These are phyloP conservation scores for Neogobius melanostomus DNA, from an alignment of 2,113 vertebrate genomes.

Conservation along the genomic window DNA sequence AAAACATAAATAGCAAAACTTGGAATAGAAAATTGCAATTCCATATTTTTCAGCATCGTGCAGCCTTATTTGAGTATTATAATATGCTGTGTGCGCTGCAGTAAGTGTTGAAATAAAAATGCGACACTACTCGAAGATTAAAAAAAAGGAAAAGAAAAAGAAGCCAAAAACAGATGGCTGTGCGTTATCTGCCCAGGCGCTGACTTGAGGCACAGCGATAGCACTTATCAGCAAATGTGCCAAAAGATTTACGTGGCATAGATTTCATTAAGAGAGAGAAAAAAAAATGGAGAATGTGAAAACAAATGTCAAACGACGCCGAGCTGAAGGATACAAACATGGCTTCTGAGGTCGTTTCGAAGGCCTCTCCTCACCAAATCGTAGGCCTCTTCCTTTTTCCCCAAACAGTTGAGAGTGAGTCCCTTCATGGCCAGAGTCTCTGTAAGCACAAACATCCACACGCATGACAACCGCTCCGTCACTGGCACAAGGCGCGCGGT, in stretches of 20 bases:
- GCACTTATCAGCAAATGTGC: conserved; percentile 25
- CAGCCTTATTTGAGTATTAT: no score
- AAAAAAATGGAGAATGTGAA: conserved; percentile 12
- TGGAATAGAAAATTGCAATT: no score
- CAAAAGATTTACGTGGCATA: conserved; percentile 23
- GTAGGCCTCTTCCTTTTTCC: conserved; percentile 98
- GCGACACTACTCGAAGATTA: neutral
- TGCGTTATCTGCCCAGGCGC: conserved; percentile 12
- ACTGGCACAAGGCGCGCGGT: neutral
- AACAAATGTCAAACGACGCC: no score
- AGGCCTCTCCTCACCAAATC: conserved; percentile 95
- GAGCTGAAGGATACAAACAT: conserved; percentile 92
- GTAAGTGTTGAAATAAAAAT: neutral
- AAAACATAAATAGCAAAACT: no score
- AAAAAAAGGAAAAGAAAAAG: neutral
- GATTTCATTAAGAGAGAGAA: neutral
- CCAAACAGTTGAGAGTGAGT: conserved; percentile 94
- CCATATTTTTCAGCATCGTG: no score
- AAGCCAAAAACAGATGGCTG: neutral
- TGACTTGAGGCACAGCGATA: conserved; percentile 26
- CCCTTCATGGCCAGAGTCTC: conserved; percentile 99
- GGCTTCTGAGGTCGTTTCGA: conserved; percentile 96
- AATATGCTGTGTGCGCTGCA: neutral
- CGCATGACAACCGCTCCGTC: neutral
- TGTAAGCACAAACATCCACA: conserved; percentile 44